A percentile compares a stretch with the other conserved stretches of the same genome.
These are phyloP conservation scores for Sapayoa aenigma DNA, from an alignment of 2,113 vertebrate species.

Conservation along the genomic window DNA sequence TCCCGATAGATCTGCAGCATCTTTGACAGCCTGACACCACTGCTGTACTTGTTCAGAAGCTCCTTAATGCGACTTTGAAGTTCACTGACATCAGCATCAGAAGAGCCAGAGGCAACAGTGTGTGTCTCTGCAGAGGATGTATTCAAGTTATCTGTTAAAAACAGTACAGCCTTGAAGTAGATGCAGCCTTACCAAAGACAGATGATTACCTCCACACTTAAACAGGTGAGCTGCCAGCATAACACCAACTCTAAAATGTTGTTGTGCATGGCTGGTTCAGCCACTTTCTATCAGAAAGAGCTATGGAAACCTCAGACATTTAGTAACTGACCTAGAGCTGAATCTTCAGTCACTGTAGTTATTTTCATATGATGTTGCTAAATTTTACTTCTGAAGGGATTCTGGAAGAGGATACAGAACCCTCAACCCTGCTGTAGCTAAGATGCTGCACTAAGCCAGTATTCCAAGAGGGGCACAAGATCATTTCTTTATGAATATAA, in stretches of 20 bases:
- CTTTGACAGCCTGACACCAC: constrained; percentile 82
- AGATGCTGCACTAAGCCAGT: not conserved
- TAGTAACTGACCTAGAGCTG: not conserved
- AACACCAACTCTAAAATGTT: not conserved
- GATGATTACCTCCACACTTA: not conserved
- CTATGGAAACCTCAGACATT: not conserved
- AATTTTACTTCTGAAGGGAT: not conserved
- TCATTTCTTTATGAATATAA: not conserved
- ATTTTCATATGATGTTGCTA: not conserved
- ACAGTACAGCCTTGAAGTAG: not conserved
- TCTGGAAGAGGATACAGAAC: not conserved
- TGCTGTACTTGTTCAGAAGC: constrained; percentile 71
- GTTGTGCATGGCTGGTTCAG: not conserved
- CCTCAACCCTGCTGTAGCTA: not conserved
- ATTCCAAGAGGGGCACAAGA: not conserved
- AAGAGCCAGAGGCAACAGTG: not conserved
- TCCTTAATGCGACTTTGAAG: constrained; percentile 74
- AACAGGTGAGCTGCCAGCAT: not conserved
- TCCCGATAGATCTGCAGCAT: constrained; percentile 72
- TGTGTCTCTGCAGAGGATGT: not conserved
- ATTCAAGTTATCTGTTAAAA: constrained; percentile 32
- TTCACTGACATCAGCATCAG: not conserved
- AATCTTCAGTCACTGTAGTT: not conserved
- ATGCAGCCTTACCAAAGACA: not conserved
- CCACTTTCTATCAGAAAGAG: not conserved